phyloP scores from a whole-genome alignment of 2,113 vertebrate species.

The Isichthys henryi region DNA sequence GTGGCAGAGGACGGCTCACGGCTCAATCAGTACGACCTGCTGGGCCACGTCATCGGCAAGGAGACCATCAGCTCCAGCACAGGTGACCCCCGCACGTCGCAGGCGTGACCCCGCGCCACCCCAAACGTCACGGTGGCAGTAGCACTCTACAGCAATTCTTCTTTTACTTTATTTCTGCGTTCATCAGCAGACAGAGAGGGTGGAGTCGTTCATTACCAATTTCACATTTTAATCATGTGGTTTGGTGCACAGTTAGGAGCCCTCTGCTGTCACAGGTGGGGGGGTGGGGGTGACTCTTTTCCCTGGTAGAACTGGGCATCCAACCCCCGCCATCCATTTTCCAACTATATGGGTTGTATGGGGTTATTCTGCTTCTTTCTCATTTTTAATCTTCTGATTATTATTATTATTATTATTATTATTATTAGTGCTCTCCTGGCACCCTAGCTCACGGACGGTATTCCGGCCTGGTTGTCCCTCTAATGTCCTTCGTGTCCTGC shows the following conservation, averaged over 20 bases:
- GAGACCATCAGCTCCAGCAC: constrained; percentile 97
- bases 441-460: background rate
- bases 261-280: background rate
- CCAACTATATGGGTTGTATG: background rate
- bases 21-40: constrained; percentile 92
- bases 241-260: background rate
- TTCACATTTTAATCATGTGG: background rate
- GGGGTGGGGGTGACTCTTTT: background rate
- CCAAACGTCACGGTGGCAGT: background rate
- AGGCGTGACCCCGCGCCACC: background rate
- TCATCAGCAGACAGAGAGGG: background rate
- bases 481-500: background rate
- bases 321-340: background rate
- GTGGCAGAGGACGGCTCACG: constrained; percentile 93
- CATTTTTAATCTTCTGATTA: background rate
- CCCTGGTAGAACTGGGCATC: background rate
- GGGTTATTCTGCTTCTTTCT: background rate
- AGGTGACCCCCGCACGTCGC: constrained; percentile 62
- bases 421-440: background rate
- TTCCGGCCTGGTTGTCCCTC: no score
- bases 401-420: background rate
- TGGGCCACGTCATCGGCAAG: constrained; percentile 88
- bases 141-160: background rate
- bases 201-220: background rate
- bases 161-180: background rate